Percentiles rank a stretch among this genome's conserved stretches.
Conservation (phyloP, 2,888 invertebrate genomes). For the Caenorhabditis wallacei region DNA sequence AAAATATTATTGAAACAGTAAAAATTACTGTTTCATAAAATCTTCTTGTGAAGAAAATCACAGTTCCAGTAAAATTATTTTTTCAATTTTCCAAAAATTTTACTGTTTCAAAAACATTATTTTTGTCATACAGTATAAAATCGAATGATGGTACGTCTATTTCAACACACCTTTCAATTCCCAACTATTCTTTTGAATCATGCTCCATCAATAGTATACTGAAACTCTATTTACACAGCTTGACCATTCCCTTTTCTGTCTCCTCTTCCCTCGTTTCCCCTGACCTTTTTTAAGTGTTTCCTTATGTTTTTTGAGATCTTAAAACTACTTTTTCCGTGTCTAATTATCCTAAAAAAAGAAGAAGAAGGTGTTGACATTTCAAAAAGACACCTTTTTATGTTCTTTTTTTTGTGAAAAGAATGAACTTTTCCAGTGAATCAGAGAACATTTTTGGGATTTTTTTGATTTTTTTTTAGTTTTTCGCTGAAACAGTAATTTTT, state of each 20-base stretch:
- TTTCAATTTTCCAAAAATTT: too few species aligned
- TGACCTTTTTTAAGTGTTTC: constrained; percentile 5
- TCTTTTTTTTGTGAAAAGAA: neutral
- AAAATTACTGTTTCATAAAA: too few species aligned
- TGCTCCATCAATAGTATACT: neutral
- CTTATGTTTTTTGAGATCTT: neutral
- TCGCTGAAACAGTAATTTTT: too few species aligned
- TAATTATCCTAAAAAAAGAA: neutral
- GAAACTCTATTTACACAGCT: constrained; percentile 4
- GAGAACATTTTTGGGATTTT: too few species aligned
- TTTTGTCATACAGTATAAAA: too few species aligned
- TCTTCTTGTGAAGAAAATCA: too few species aligned
- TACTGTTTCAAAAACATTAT: too few species aligned
- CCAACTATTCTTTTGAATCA: neutral
- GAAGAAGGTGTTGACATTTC: constrained; percentile 10
- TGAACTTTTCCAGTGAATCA: constrained; percentile 10
- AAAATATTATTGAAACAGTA: too few species aligned
- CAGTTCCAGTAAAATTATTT: too few species aligned
- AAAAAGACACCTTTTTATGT: neutral
- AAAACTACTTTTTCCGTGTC: neutral
- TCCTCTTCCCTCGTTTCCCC: neutral
- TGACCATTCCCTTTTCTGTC: neutral
- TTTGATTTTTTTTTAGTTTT: too few species aligned
- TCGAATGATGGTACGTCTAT: too few species aligned
- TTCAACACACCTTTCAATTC: too few species aligned